phyloP scores from a whole-genome alignment of 2,113 vertebrate species.

The Ageneiosus marmoratus region DNA sequence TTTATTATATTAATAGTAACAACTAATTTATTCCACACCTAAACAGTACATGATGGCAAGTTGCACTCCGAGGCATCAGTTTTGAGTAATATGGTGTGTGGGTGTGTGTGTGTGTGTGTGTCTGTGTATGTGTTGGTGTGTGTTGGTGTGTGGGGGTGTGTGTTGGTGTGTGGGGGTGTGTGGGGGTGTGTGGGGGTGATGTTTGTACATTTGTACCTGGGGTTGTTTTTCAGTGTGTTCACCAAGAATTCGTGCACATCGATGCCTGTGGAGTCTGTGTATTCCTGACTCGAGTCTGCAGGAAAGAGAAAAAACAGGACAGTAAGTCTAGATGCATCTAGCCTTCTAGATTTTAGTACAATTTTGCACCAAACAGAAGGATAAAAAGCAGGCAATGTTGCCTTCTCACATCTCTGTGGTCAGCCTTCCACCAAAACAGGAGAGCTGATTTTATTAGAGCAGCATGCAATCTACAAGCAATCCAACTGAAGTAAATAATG shows the following conservation, averaged over 20 bases:
- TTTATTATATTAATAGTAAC: background rate
- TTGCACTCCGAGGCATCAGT: background rate
- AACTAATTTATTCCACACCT: background rate
- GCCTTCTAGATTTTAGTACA: background rate
- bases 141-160: background rate
- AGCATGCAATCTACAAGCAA: background rate
- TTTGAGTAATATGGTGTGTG: background rate
- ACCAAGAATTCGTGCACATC: slow-evolving; percentile 99
- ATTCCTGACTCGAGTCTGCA: slow-evolving; percentile 98
- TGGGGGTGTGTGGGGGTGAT: too few species aligned
- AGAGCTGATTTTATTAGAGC: background rate
- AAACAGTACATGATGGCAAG: background rate
- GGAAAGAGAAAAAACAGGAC: slow-evolving; percentile 5
- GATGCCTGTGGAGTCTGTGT: slow-evolving; percentile 98
- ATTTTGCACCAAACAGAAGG: background rate
- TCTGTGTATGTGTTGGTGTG: background rate
- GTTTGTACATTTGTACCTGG: slow-evolving; percentile 86
- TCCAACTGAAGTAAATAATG: background rate
- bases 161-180: background rate
- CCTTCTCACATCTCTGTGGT: background rate
- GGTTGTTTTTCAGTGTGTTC: slow-evolving; percentile 99
- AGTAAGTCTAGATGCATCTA: background rate
- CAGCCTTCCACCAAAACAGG: background rate
- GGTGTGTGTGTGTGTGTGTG: background rate
- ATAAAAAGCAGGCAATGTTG: background rate